A percentile compares a stretch with the other conserved stretches of the same genome.
phyloP scores from a whole-genome alignment of 2,797 vertebrate genomes.

The Rhynchonycteris naso region DNA sequence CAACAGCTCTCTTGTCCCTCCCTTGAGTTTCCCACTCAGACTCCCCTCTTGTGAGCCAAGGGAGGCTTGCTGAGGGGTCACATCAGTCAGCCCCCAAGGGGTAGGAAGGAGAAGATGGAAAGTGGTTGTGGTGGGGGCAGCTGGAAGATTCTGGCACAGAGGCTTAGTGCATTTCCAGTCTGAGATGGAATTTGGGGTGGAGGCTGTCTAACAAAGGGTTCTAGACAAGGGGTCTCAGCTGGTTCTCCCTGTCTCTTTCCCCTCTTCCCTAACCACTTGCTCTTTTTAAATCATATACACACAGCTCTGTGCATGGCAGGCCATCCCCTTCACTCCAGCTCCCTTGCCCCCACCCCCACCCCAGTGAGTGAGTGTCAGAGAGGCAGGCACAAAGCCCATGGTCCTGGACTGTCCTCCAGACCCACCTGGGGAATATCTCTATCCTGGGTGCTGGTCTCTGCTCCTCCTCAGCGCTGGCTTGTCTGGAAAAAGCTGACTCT shows the following conservation, averaged over 20 bases:
- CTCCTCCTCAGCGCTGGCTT: background rate
- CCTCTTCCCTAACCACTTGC: fast-evolving
- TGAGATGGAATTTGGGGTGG: background rate
- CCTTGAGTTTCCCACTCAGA: background rate
- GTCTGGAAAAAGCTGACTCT: background rate
- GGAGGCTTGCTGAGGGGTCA: background rate
- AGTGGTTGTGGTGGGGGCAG: background rate
- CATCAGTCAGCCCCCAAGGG: background rate
- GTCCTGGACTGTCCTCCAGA: background rate
- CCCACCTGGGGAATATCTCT: background rate
- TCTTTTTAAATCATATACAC: background rate
- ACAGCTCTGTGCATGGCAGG: background rate
- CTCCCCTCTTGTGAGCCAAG: background rate
- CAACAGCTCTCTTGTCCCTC: too few species aligned
- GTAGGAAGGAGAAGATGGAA: background rate
- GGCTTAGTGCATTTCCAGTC: background rate
- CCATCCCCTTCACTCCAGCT: background rate
- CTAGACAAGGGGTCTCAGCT: background rate
- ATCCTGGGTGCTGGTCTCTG: background rate
- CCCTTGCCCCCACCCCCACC: too few species aligned
- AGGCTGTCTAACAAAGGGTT: background rate
- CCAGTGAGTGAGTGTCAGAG: background rate
- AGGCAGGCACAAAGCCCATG: background rate
- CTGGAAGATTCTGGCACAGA: background rate
- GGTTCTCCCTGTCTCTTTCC: background rate